Base-by-base conservation (phyloP, 1,140 invertebrate genomes). In the Chionoecetes opilio region DNA sequence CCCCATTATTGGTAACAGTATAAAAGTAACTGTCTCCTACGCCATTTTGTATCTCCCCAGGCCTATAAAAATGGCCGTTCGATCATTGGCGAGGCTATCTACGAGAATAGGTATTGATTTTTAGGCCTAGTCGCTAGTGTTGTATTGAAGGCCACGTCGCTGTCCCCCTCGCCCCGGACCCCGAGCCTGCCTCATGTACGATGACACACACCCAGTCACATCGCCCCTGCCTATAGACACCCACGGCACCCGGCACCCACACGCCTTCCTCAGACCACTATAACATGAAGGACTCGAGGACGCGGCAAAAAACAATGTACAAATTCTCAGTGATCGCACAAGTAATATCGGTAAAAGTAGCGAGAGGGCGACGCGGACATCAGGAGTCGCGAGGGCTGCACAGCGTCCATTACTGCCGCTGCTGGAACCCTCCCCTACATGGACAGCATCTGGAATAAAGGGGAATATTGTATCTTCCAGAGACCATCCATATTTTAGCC, bases 21-120 rank as follows among this genome's bases (percentile, higher is more conserved):
- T 1, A 75, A 1, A 5, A n/a, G 63, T 75, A 75, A 75, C 63
- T 75, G 63, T 75, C 63, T 75, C n/a, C 34, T 82, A 82, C 82
- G 94, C 94, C 94, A 95, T 95, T 95, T 95, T 95, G 94, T 95
- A 38, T 53, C 31, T 38, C 46, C 90, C 29, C 38, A 95, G 94
- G 94, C 94, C 94, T 95, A 95, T 95, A 95, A 95, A 92, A 92
- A 95, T 95, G 94, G 94, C 94, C 94, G 94, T 95, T 92, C 94
- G 90, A 95, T 95, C 90, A 92, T 63, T 95, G 90, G 94, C 31
- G 63, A 91, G 91, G 90, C 90, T 95, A 95, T 95, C 94, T 95
- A 84, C 82, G 84, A 75, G 94, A 92, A 95, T 92, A 90, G 91
- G 91, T 95, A 95, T 95, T 95, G 94, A 95, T 95, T 95, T 95